Base-by-base conservation (phyloP, 2,888 invertebrate genomes). In the Erebia palarica region DNA sequence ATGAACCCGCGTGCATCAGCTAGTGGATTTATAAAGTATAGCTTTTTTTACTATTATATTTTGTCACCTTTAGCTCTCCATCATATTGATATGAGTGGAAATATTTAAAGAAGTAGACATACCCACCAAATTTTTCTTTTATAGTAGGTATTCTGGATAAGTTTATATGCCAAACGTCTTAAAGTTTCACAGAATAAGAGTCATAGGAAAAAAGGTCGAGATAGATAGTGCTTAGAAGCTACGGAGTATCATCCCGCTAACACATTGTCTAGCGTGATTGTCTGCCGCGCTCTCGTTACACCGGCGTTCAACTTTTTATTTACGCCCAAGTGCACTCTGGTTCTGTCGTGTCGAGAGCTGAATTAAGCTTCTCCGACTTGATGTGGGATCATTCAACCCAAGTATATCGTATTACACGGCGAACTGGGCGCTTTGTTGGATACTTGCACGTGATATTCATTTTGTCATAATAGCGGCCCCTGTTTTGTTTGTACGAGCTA, bases 331-430 rank as follows among this genome's bases (percentile, higher is more conserved):
- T 91, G 91, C 92, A 91, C 92, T 92, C 87, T 81, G 87, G 84
- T 85, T 87, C 86, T 86, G 88, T 90, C 86, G 82, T 84, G 86
- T 86, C 83, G 86, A 90, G 91, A 87, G 89, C 88, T 86, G 91
- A 91, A 92, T 92, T 91, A 92, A 91, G 90, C 90, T 86, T 87
- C 91, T 91, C 87, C 78, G 82, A 84, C 86, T 86, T 90, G 91
- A 92, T 92, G 92, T 92, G 92, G 92, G 92, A 91, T 89, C 91
- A 93, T 93, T 93, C 92, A 93, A 91, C 92, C 87, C 86, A 82
- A 84, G 86, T 84, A 89, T 91, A 92, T 93, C 90, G 87, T 87
- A 91, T 93, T 92, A 91, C 92, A 84, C 87, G 87, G 89, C 82
- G 87, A 85, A 84, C 86, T 89, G 89, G 86, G 88, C 87, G 88